Percentiles rank a stretch among this genome's conserved stretches.
Evolutionary conservation across 2,888 invertebrate species (phyloP).

Genomic region (Tachina lurida): DNA sequence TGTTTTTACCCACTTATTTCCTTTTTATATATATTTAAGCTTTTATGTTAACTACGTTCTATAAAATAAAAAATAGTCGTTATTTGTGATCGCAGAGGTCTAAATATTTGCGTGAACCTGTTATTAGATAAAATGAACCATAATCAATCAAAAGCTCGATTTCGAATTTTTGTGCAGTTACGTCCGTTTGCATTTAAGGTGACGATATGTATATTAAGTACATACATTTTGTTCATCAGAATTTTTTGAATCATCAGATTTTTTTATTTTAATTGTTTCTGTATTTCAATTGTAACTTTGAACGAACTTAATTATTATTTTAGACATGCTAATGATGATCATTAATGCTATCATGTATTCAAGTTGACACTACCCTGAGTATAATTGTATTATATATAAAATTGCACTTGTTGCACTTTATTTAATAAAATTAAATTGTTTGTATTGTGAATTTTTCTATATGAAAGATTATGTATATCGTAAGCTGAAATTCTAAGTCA

Average conservation of each 20-base stretch:
- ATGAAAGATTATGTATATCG: not conserved
- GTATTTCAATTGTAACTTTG: slow-evolving; percentile 10
- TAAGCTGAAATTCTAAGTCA: too few species aligned
- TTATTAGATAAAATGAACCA: too few species aligned
- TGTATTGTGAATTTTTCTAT: slow-evolving; percentile 5
- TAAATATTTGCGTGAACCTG: too few species aligned
- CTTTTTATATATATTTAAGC: too few species aligned
- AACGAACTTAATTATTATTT: slow-evolving; percentile 19
- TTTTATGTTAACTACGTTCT: too few species aligned
- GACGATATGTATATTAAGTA: not conserved
- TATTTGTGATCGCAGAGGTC: too few species aligned
- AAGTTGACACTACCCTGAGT: slow-evolving; percentile 33
- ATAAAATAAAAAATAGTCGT: too few species aligned
- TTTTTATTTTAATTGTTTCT: not conserved
- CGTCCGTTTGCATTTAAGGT: too few species aligned
- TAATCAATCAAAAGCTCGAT: too few species aligned
- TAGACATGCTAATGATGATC: not conserved
- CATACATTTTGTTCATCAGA: not conserved
- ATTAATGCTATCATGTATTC: slow-evolving; percentile 17
- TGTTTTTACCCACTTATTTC: too few species aligned
- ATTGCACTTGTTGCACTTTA: slow-evolving; percentile 63
- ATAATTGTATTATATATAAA: slow-evolving; percentile 42
- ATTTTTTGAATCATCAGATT: slow-evolving; percentile 38
- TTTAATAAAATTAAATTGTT: slow-evolving; percentile 26
- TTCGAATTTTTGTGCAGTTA: too few species aligned